Conservation (phyloP, 1,140 invertebrate genomes). For the Drosophila arawakana region DNA sequence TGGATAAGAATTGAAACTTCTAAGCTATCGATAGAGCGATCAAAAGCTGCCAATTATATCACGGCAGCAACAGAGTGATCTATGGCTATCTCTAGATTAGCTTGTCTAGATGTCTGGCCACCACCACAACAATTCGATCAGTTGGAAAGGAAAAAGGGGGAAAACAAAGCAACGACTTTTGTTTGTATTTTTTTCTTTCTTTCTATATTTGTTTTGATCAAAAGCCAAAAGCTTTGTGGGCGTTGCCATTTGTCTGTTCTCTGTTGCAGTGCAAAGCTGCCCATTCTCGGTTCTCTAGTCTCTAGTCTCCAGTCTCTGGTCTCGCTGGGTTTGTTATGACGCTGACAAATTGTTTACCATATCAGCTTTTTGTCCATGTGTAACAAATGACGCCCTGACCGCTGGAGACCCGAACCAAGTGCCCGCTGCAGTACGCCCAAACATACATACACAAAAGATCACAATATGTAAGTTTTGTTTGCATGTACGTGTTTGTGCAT, state of each 20-base stretch:
- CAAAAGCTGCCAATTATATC: constrained; percentile 9
- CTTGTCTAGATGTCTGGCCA: constrained; percentile 39
- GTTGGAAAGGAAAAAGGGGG: not conserved
- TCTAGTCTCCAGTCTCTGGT: constrained; percentile 6
- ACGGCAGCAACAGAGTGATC: constrained; percentile 23
- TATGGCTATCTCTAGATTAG: constrained; percentile 41
- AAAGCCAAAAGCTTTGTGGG: constrained; percentile 31
- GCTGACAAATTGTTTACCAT: constrained; percentile 81
- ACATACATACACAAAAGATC: constrained; percentile 44
- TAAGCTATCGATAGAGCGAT: constrained; percentile 8
- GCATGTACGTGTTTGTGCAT: constrained; percentile 11
- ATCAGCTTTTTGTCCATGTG: constrained; percentile 73
- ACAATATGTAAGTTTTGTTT: constrained; percentile 39
- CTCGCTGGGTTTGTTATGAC: constrained; percentile 52
- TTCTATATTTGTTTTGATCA: constrained; percentile 39
- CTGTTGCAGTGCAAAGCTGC: constrained; percentile 12
- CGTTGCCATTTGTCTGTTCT: constrained; percentile 35
- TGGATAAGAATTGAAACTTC: not conserved
- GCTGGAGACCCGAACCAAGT: constrained; percentile 14
- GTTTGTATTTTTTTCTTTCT: not conserved
- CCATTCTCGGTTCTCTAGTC: not conserved
- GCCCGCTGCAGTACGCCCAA: constrained; percentile 57
- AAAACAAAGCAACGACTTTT: constrained; percentile 18
- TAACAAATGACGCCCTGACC: constrained; percentile 72
- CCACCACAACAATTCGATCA: constrained; percentile 11